Evolutionary conservation across 1,140 invertebrate genomes (phyloP).

Genomic region (Scaptomyza pallida): DNA sequence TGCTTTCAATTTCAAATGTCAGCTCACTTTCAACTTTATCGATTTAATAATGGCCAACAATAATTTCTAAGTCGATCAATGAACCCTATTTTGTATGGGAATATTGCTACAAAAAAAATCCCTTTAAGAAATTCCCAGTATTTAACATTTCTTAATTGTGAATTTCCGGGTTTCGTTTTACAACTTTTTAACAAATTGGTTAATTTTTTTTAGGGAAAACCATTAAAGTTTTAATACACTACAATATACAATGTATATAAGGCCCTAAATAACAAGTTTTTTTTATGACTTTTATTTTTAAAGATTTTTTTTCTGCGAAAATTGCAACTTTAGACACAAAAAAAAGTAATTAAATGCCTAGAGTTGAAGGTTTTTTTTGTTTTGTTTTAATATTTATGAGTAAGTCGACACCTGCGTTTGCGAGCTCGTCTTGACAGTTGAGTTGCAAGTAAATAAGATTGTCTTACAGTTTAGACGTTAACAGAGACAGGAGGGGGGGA

Average conservation of each 20-base stretch:
- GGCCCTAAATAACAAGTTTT: neutral
- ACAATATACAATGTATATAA: neutral
- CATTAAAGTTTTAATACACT: neutral
- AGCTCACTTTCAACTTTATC: constrained; percentile 57
- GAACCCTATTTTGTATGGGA: too few species aligned
- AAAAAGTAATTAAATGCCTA: neutral
- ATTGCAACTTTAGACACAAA: neutral
- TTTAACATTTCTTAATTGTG: too few species aligned
- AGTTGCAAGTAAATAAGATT: constrained; percentile 37
- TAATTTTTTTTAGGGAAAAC: neutral
- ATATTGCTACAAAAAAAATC: too few species aligned
- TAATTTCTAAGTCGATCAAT: neutral
- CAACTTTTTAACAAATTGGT: neutral
- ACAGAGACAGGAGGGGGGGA: neutral
- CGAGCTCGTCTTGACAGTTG: constrained; percentile 17
- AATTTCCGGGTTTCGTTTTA: neutral
- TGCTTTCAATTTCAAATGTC: constrained; percentile 38
- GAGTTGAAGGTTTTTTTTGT: neutral
- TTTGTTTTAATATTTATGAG: neutral
- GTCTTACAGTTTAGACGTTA: constrained; percentile 1
- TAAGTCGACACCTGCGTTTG: constrained; percentile 14
- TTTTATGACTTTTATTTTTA: neutral
- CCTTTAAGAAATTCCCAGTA: too few species aligned
- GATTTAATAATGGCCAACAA: constrained; percentile 61
- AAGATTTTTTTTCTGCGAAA: neutral